phyloP scores from a whole-genome alignment of 2,888 invertebrate genomes.

The Eupithecia pulchellata region DNA sequence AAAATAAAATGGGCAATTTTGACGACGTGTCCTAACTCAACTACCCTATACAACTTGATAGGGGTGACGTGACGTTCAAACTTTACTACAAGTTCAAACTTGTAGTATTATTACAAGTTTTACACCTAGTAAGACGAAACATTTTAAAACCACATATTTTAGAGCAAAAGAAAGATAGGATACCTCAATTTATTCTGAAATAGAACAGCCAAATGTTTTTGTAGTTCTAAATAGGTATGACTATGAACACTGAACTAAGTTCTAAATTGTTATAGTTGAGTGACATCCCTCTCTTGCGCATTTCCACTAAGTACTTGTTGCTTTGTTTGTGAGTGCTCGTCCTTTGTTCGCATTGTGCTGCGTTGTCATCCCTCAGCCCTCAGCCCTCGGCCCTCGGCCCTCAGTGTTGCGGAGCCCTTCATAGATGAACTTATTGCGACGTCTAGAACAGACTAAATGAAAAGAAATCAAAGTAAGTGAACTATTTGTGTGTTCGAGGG shows the following conservation, averaged over 20 bases:
- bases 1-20: no score
- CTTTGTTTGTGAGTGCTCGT: slow-evolving; percentile 37
- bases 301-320: slow-evolving; percentile 45
- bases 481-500: neutral
- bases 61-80: no score
- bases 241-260: neutral
- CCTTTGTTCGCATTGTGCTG: slow-evolving; percentile 28
- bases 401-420: neutral
- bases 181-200: no score
- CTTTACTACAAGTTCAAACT: no score
- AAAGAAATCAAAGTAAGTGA: neutral
- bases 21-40: no score
- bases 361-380: slow-evolving; percentile 1
- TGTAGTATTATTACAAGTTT: no score
- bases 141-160: no score
- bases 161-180: no score
- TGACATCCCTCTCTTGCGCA: slow-evolving; percentile 18
- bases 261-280: neutral
- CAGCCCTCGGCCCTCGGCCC: neutral
- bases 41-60: no score
- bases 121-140: no score
- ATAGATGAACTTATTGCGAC: neutral
- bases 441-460: neutral
- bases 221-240: neutral
- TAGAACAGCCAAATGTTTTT: no score